Evolutionary conservation across 2,113 vertebrate genomes (phyloP).

Genomic region (Cyprinodon brontotheroides): DNA sequence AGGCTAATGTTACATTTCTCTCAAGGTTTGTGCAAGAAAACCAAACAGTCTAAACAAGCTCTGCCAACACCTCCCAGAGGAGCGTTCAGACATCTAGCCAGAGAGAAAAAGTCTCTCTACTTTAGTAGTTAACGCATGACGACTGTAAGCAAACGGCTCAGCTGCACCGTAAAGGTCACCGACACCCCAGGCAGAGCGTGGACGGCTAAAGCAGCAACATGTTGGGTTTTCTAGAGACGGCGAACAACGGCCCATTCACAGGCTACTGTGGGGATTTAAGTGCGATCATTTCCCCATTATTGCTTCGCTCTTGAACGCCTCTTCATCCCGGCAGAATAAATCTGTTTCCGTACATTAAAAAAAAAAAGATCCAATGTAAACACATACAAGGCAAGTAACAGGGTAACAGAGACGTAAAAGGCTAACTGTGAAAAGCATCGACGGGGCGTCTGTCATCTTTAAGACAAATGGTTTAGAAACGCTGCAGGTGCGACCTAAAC

Average conservation of each 20-base stretch:
- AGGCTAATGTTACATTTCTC: too few relatives aligned
- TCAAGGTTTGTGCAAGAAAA: not conserved
- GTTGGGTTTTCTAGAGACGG: not conserved
- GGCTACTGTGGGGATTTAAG: not conserved
- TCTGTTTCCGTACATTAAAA: not conserved
- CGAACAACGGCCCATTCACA: slow-evolving; percentile 7
- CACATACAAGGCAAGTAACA: slow-evolving; percentile 52
- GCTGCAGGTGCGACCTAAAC: slow-evolving; percentile 9
- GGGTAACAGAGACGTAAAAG: slow-evolving; percentile 15
- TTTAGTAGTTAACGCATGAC: not conserved
- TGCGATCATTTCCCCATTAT: slow-evolving; percentile 33
- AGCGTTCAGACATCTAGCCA: too few relatives aligned
- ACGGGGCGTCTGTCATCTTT: not conserved
- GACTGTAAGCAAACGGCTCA: not conserved
- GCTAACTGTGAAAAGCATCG: slow-evolving; percentile 40
- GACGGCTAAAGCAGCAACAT: slow-evolving; percentile 15
- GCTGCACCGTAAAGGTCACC: not conserved
- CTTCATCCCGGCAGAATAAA: slow-evolving; percentile 12
- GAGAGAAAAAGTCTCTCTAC: not conserved
- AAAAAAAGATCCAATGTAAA: slow-evolving; percentile 34
- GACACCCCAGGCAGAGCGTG: not conserved
- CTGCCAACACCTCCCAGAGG: too few relatives aligned
- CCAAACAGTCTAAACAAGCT: too few relatives aligned
- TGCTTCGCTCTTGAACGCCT: slow-evolving; percentile 45
- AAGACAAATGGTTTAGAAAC: slow-evolving; percentile 24